Conservation (phyloP, 2,888 invertebrate genomes). For the Carabus problematicus region DNA sequence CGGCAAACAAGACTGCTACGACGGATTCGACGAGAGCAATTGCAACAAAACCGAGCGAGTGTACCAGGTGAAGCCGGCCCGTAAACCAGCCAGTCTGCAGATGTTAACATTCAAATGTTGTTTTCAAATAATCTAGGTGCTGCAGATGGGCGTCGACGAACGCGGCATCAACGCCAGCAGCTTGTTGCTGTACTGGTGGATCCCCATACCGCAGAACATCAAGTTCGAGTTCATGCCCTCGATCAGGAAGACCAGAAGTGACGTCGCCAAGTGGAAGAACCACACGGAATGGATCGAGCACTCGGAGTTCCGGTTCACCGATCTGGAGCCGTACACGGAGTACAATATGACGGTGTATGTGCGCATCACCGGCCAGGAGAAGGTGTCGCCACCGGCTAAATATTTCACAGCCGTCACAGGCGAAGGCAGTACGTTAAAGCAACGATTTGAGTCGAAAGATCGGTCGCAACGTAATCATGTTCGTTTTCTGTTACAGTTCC, state of each 20-base stretch:
- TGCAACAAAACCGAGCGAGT: slow-evolving; percentile 62
- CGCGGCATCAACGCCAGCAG: slow-evolving; percentile 69
- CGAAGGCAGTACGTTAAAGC: slow-evolving; percentile 68
- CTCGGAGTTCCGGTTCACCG: slow-evolving; percentile 66
- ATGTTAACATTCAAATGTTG: not conserved
- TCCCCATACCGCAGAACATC: slow-evolving; percentile 58
- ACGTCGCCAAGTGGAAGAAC: slow-evolving; percentile 66
- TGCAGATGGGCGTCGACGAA: slow-evolving; percentile 71
- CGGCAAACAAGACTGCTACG: slow-evolving; percentile 73
- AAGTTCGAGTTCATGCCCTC: slow-evolving; percentile 74
- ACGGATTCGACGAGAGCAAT: slow-evolving; percentile 76
- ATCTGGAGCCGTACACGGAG: slow-evolving; percentile 73
- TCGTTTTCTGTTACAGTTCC: slow-evolving; percentile 62
- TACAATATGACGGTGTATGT: slow-evolving; percentile 84
- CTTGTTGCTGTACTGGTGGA: slow-evolving; percentile 71
- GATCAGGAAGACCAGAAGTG: slow-evolving; percentile 61
- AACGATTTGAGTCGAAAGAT: not conserved
- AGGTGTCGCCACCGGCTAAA: slow-evolving; percentile 70
- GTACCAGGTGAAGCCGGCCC: slow-evolving; percentile 50
- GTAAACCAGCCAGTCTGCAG: too few species aligned
- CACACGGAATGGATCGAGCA: slow-evolving; percentile 68
- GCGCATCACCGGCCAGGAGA: slow-evolving; percentile 63
- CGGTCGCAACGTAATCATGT: slow-evolving; percentile 9
- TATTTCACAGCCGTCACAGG: slow-evolving; percentile 70
- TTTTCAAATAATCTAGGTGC: slow-evolving; percentile 55